These are phyloP conservation scores for Diachasma alloeum DNA, from an alignment of 1,140 invertebrate species.

Conservation along the genomic window DNA sequence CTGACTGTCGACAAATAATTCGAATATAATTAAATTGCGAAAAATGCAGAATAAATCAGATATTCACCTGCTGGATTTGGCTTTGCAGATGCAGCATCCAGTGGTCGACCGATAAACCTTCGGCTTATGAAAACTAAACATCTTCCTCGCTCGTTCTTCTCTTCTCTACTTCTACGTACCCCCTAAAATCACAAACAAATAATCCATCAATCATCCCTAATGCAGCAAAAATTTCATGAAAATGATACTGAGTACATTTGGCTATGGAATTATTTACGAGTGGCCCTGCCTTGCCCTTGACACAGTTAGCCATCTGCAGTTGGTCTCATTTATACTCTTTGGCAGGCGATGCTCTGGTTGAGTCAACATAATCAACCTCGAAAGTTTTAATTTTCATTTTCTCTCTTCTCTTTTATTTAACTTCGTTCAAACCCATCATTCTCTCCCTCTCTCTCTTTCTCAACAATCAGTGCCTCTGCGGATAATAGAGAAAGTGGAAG, in stretches of 20 bases:
- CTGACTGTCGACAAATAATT: too few species aligned
- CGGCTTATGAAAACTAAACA: conserved; percentile 91
- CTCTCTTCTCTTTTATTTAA: neutral
- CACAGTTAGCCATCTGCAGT: conserved; percentile 33
- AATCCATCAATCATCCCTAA: conserved; percentile 13
- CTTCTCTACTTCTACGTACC: conserved; percentile 33
- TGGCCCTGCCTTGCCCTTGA: conserved; percentile 28
- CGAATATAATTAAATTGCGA: too few species aligned
- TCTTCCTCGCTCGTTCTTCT: conserved; percentile 55
- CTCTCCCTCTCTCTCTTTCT: neutral
- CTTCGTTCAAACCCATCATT: neutral
- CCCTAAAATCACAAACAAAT: conserved; percentile 35
- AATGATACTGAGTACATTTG: neutral
- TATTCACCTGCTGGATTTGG: conserved; percentile 80
- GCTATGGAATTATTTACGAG: conserved; percentile 2
- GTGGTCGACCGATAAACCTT: conserved; percentile 86
- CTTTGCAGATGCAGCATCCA: conserved; percentile 89
- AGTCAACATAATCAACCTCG: conserved; percentile 23
- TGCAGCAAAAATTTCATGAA: neutral
- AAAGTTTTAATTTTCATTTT: neutral
- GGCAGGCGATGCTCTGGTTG: conserved; percentile 6
- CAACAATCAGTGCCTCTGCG: neutral
- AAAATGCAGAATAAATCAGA: neutral
- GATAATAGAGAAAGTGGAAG: neutral
- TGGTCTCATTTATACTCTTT: conserved; percentile 15